A percentile compares a stretch with the other conserved stretches of the same genome.
Evolutionary conservation across 2,888 invertebrate genomes (phyloP).

Genomic region (Dynastes hyllus): DNA sequence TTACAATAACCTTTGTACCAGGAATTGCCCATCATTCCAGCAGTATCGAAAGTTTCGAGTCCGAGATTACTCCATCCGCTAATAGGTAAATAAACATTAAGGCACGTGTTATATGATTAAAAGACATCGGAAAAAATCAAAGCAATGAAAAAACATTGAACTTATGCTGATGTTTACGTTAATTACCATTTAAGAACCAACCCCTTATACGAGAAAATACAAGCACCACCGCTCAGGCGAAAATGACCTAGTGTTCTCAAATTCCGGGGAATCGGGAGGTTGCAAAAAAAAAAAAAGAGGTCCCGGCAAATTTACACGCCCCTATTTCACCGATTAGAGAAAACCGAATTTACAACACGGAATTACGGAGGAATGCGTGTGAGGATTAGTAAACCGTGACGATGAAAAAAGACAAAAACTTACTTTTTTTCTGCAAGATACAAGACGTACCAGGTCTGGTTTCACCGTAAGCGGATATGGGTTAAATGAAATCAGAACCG

Average conservation of each 20-base stretch:
- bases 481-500: constrained; percentile 42
- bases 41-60: background rate
- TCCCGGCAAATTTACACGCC: constrained; percentile 36
- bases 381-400: constrained; percentile 13
- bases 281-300: constrained; percentile 24
- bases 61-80: constrained; percentile 3
- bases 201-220: background rate
- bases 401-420: constrained; percentile 41
- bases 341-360: background rate
- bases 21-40: background rate
- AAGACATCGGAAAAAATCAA: constrained; percentile 21
- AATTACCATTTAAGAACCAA: background rate
- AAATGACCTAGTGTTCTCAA: constrained; percentile 37
- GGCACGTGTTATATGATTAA: constrained; percentile 26
- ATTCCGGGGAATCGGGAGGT: constrained; percentile 20
- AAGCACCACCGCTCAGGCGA: background rate
- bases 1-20: background rate
- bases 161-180: background rate
- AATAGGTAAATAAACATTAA: constrained; percentile 28
- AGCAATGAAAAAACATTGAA: constrained; percentile 28
- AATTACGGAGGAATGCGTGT: constrained; percentile 7
- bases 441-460: constrained; percentile 39
- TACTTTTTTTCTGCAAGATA: constrained; percentile 38
- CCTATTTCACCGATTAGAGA: background rate
- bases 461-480: constrained; percentile 44